Evolutionary conservation across 2,113 vertebrate genomes (phyloP).

Genomic region (Oostethus manadensis): DNA sequence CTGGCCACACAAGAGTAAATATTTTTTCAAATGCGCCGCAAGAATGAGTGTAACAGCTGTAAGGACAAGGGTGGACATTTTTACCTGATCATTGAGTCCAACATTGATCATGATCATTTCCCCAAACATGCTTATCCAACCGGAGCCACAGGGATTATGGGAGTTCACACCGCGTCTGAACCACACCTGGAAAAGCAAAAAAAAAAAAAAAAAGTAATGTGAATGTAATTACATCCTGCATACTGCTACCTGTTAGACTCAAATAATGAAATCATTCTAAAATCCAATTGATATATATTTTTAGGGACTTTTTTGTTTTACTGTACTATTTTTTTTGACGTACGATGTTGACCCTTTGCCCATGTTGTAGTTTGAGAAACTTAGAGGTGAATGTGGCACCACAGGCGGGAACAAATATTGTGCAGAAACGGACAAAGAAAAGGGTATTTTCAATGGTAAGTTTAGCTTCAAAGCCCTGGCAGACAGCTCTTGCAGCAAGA

Average conservation of each 20-base stretch:
- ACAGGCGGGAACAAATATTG: no score
- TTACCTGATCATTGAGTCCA: constrained; percentile 91
- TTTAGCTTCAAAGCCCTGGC: no score
- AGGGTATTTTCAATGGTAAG: no score
- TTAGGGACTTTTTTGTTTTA: no score
- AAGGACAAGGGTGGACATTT: neutral
- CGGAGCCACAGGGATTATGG: constrained; percentile 90
- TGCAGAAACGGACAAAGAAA: no score
- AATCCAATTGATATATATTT: neutral
- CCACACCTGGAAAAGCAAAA: constrained; percentile 84
- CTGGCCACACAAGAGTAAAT: constrained; percentile 53
- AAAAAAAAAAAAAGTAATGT: neutral
- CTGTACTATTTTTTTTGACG: no score
- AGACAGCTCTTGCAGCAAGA: no score
- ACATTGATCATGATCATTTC: constrained; percentile 93
- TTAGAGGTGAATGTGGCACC: no score
- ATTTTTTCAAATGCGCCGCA: neutral
- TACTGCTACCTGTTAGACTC: neutral
- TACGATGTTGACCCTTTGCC: no score
- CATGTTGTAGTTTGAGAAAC: no score
- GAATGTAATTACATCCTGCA: neutral
- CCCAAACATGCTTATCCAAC: constrained; percentile 96
- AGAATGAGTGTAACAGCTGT: no score
- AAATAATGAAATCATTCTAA: neutral
- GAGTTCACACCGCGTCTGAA: constrained; percentile 93